A percentile compares a stretch with the other conserved stretches of the same genome.
Evolutionary conservation across 2,113 vertebrate species (phyloP).

Genomic region (Meleagris gallopavo): DNA sequence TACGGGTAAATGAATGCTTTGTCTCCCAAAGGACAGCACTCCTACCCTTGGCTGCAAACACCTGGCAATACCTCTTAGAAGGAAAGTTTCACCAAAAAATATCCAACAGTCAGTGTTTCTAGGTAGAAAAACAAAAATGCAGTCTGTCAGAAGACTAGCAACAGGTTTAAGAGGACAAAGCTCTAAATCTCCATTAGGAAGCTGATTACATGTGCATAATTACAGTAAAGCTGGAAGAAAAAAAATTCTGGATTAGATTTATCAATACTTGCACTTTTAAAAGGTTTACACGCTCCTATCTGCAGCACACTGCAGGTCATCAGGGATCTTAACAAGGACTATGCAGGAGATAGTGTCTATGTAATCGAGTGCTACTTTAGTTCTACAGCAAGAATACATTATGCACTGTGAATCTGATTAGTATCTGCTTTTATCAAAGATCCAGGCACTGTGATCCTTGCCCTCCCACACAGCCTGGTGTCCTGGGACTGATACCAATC

Average conservation of each 20-base stretch:
- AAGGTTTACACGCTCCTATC: background rate
- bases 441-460: background rate
- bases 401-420: background rate
- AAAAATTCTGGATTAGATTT: background rate
- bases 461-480: no score
- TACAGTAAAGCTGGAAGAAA: background rate
- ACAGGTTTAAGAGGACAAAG: background rate
- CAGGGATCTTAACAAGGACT: background rate
- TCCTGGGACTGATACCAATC: no score
- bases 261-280: background rate
- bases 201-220: background rate
- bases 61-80: conserved; percentile 40
- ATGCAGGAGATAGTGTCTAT: background rate
- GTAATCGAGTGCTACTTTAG: background rate
- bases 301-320: background rate
- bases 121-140: background rate
- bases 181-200: background rate
- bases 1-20: conserved; percentile 35
- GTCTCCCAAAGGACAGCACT: background rate
- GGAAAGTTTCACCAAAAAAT: background rate
- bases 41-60: conserved; percentile 22
- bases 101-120: background rate
- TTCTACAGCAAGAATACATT: background rate
- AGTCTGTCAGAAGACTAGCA: accelerated
- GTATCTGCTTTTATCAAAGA: background rate